Percentiles rank a stretch among this genome's conserved stretches.
phyloP scores from a whole-genome alignment of 2,888 invertebrate species.

The Heliconius sara region DNA sequence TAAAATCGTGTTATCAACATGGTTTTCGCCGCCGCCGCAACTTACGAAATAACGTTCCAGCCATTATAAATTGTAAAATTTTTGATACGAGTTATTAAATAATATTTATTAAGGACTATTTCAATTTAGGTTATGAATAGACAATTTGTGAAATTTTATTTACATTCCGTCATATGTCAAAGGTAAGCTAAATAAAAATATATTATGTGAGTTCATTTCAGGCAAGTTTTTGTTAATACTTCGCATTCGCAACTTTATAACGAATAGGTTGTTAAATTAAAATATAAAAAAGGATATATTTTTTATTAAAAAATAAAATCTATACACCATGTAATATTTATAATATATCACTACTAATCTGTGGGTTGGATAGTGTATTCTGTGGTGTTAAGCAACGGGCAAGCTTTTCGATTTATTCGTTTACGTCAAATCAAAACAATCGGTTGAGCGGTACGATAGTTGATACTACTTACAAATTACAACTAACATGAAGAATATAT shows the following conservation, averaged over 20 bases:
- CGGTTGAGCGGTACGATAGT: conserved; percentile 7
- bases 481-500: conserved; percentile 22
- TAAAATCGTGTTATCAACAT: neutral
- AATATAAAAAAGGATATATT: too few species aligned
- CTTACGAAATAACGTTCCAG: conserved; percentile 73
- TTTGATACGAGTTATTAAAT: conserved; percentile 8
- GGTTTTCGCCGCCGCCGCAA: conserved; percentile 25
- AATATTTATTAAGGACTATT: conserved; percentile 4
- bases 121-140: conserved; percentile 16
- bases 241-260: too few species aligned
- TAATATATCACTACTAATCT: neutral
- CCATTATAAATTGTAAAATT: conserved; percentile 53
- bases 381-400: neutral
- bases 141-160: neutral
- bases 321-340: neutral
- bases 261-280: too few species aligned
- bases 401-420: neutral
- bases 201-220: too few species aligned
- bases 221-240: too few species aligned
- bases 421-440: conserved; percentile 28
- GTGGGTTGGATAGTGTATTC: neutral
- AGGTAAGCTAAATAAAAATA: neutral
- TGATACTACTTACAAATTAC: neutral
- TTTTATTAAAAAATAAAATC: neutral
- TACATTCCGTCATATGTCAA: neutral